phyloP scores from a whole-genome alignment of 2,797 vertebrate genomes.

The Rachycentron canadum region DNA sequence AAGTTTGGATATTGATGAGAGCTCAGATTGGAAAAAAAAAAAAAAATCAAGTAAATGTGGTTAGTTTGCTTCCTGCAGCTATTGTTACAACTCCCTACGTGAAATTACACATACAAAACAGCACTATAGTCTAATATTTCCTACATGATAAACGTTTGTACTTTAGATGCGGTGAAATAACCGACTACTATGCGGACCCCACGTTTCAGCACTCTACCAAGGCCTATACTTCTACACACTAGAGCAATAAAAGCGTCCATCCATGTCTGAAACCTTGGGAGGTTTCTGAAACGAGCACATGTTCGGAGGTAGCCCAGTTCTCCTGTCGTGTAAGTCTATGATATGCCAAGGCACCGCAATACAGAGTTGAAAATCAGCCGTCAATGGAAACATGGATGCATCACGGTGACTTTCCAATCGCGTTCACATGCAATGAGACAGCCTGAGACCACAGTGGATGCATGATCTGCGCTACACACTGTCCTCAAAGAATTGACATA shows the following conservation, averaged over 20 bases:
- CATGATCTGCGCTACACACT: conserved; percentile 54
- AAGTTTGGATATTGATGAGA: conserved; percentile 20
- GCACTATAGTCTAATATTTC: background rate
- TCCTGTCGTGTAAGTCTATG: conserved; percentile 36
- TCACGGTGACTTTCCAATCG: conserved; percentile 69
- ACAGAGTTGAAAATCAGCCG: conserved; percentile 62
- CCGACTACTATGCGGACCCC: conserved; percentile 50
- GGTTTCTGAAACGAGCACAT: conserved; percentile 51
- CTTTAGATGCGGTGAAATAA: conserved; percentile 40
- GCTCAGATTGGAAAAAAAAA: background rate
- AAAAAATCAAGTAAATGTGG: background rate
- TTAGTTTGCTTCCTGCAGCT: background rate
- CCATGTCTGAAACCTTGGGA: conserved; percentile 37
- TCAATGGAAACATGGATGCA: conserved; percentile 70
- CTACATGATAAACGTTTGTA: conserved; percentile 3
- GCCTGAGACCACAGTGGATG: conserved; percentile 43
- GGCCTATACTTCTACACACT: conserved; percentile 56
- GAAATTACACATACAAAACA: background rate
- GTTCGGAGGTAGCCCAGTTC: conserved; percentile 44
- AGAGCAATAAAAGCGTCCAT: conserved; percentile 47
- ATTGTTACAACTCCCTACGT: background rate
- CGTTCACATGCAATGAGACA: conserved; percentile 72
- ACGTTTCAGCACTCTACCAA: conserved; percentile 49
- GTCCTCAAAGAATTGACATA: conserved; percentile 50
- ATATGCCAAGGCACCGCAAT: conserved; percentile 52